These are phyloP conservation scores for Epinephelus lanceolatus DNA, from an alignment of 2,113 vertebrate species.

Conservation along the genomic window DNA sequence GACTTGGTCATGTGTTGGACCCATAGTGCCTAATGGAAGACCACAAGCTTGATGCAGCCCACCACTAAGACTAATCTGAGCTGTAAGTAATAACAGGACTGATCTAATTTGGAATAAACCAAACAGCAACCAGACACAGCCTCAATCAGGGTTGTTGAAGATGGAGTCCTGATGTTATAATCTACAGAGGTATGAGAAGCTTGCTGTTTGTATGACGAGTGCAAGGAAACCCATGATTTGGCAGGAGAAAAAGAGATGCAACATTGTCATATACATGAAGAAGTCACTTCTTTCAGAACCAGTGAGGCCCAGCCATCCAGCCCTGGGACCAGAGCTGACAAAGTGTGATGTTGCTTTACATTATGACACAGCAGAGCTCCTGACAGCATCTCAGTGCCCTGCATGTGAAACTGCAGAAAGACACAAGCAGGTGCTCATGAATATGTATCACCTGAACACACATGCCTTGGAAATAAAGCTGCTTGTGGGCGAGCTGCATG, in stretches of 20 bases:
- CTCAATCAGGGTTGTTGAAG: too few species aligned
- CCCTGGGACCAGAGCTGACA: not conserved
- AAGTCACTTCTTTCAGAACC: slow-evolving; percentile 1
- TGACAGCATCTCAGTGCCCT: slow-evolving; percentile 13
- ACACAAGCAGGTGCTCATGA: slow-evolving; percentile 33
- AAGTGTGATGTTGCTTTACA: slow-evolving; percentile 17
- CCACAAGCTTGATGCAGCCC: too few species aligned
- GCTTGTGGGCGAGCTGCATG: slow-evolving; percentile 17
- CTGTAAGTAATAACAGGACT: too few species aligned
- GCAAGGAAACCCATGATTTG: not conserved
- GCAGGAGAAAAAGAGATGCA: not conserved
- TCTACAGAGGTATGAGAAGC: not conserved
- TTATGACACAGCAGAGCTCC: not conserved
- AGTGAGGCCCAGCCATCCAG: not conserved
- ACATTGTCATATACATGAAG: not conserved
- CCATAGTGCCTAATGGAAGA: too few species aligned
- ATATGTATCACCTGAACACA: slow-evolving; percentile 44
- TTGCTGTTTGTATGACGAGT: not conserved
- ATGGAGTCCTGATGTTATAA: not conserved
- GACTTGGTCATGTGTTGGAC: too few species aligned
- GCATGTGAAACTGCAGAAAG: not conserved
- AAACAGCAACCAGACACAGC: too few species aligned
- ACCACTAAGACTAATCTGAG: too few species aligned
- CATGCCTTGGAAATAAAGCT: not conserved
- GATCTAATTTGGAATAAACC: too few species aligned